Conservation (phyloP, 2,113 vertebrate genomes). For the Daubentonia madagascariensis region DNA sequence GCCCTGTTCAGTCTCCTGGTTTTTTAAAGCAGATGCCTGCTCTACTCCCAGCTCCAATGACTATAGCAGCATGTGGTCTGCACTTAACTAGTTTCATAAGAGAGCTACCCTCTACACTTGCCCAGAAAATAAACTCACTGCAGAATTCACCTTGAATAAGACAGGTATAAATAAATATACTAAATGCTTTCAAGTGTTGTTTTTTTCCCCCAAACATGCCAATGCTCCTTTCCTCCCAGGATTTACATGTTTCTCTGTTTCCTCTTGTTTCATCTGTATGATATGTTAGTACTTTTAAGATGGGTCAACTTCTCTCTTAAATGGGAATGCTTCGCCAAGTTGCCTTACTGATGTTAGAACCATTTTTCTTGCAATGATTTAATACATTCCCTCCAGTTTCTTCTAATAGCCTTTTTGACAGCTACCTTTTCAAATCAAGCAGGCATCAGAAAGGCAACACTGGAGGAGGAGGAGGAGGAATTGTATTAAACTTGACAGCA, state of each 20-base stretch:
- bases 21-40: background rate
- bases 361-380: slow-evolving; percentile 15
- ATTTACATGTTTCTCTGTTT: background rate
- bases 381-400: background rate
- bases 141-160: background rate
- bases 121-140: background rate
- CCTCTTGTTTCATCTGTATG: background rate
- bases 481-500: slow-evolving; percentile 34
- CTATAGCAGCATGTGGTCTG: background rate
- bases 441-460: slow-evolving; percentile 43
- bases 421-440: slow-evolving; percentile 13
- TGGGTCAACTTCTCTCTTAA: background rate
- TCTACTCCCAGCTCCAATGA: background rate
- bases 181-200: background rate
- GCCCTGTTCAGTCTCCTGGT: background rate
- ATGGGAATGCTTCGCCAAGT: background rate
- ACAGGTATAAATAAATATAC: background rate
- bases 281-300: background rate
- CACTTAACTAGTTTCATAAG: background rate
- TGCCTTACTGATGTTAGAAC: background rate
- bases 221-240: background rate
- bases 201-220: background rate
- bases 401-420: slow-evolving; percentile 37
- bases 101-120: background rate
- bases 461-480: background rate